Evolutionary conservation across 2,797 vertebrate genomes (phyloP).

Genomic region (Eutrigla gurnardus): DNA sequence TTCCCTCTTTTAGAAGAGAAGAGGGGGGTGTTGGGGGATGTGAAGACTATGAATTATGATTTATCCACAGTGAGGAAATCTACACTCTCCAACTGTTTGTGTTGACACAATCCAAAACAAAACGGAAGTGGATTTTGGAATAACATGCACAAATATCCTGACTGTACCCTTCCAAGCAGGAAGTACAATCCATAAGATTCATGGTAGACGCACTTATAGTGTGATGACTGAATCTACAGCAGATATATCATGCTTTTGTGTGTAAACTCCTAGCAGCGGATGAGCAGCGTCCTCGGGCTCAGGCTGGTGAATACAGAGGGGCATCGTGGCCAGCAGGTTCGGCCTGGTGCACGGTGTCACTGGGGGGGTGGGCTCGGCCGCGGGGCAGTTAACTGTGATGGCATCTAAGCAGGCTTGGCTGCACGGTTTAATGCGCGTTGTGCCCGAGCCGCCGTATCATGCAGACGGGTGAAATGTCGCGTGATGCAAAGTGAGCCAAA

Average conservation of each 20-base stretch:
- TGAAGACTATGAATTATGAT: conserved; percentile 30
- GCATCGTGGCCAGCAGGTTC: conserved; percentile 48
- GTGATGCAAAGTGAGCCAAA: not conserved
- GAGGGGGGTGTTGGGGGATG: conserved; percentile 4
- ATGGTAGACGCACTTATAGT: not conserved
- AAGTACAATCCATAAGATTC: conserved; percentile 29
- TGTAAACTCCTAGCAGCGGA: conserved; percentile 33
- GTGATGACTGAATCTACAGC: conserved; percentile 1
- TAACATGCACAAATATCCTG: not conserved
- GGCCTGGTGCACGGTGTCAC: conserved; percentile 42
- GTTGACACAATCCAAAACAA: not conserved
- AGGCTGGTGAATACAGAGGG: conserved; percentile 35
- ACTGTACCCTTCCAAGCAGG: not conserved
- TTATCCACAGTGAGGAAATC: not conserved
- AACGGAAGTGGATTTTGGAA: not conserved
- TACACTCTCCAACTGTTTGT: conserved; percentile 1
- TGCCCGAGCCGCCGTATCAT: conserved; percentile 9
- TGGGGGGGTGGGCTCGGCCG: not conserved
- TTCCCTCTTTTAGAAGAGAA: conserved; percentile 43
- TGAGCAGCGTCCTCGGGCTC: conserved; percentile 44
- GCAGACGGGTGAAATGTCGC: conserved; percentile 29
- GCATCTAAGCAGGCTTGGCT: conserved; percentile 32
- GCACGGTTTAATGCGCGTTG: conserved; percentile 31
- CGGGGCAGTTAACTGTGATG: conserved; percentile 30
- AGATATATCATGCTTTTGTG: conserved; percentile 23